Conservation (phyloP, 2,113 vertebrate species). For the Ciconia maguari region DNA sequence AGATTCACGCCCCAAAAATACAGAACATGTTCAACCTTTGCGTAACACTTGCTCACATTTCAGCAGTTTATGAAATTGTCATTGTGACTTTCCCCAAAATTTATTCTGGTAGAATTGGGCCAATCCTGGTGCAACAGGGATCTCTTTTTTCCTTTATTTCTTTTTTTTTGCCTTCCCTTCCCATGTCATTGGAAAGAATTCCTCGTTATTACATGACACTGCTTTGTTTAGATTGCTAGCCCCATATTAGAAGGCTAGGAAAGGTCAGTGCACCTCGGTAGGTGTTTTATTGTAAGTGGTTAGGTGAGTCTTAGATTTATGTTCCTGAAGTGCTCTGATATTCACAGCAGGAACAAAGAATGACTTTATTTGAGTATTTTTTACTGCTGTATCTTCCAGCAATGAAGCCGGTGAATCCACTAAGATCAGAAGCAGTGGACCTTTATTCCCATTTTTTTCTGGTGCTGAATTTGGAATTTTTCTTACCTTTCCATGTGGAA, state of each 20-base stretch:
- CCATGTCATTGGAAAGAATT: not conserved
- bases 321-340: not conserved
- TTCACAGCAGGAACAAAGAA: not conserved
- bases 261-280: not conserved
- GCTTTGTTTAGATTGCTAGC: not conserved
- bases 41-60: not conserved
- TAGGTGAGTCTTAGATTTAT: not conserved
- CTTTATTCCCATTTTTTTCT: not conserved
- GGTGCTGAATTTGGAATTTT: not conserved
- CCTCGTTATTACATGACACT: not conserved
- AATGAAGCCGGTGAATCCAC: not conserved
- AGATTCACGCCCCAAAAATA: not conserved
- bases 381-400: not conserved
- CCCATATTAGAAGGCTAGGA: not conserved
- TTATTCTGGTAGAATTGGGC: not conserved
- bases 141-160: not conserved
- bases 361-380: not conserved
- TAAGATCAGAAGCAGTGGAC: not conserved
- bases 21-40: not conserved
- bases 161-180: not conserved
- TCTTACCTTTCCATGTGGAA: not conserved
- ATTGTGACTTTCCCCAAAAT: not conserved
- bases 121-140: not conserved
- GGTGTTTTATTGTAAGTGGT: not conserved
- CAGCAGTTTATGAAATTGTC: not conserved